phyloP scores from a whole-genome alignment of 1,140 invertebrate species.

The Achatina immaculata region DNA sequence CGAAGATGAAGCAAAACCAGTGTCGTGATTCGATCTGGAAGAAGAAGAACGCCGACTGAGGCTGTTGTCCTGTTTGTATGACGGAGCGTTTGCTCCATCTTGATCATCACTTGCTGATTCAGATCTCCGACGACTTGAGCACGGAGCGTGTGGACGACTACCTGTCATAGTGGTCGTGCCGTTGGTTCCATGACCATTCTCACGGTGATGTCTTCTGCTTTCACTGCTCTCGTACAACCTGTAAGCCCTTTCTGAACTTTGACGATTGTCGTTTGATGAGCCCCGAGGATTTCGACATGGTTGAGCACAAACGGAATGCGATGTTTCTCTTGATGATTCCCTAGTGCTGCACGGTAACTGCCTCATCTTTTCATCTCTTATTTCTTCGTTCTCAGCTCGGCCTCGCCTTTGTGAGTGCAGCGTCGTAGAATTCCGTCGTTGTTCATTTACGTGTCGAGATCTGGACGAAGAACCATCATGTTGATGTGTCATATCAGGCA shows the following conservation, averaged over 20 bases:
- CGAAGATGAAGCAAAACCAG: conserved; percentile 24
- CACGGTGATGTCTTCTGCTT: too few relatives aligned
- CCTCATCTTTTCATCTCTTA: background rate
- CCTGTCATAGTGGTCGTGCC: background rate
- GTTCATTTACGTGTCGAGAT: background rate
- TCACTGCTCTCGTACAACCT: background rate
- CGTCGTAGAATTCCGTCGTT: background rate
- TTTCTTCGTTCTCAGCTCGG: background rate
- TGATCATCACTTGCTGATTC: background rate
- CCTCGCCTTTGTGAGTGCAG: background rate
- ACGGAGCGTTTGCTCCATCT: background rate
- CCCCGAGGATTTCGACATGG: background rate
- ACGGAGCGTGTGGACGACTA: background rate
- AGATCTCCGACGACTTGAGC: background rate
- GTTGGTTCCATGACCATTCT: background rate
- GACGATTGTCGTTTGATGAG: background rate
- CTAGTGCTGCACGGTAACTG: background rate
- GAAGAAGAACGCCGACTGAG: conserved; percentile 20
- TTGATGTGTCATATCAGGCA: background rate
- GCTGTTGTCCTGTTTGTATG: conserved; percentile 12
- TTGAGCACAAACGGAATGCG: background rate
- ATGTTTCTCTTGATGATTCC: conserved; percentile 5
- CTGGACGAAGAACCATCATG: background rate
- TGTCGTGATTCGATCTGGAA: conserved; percentile 22
- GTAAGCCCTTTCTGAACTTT: background rate